Evolutionary conservation across 2,888 invertebrate species (phyloP), one percentile per base, ranked within the genome.

Genomic region (Archips xylosteana): DNA sequence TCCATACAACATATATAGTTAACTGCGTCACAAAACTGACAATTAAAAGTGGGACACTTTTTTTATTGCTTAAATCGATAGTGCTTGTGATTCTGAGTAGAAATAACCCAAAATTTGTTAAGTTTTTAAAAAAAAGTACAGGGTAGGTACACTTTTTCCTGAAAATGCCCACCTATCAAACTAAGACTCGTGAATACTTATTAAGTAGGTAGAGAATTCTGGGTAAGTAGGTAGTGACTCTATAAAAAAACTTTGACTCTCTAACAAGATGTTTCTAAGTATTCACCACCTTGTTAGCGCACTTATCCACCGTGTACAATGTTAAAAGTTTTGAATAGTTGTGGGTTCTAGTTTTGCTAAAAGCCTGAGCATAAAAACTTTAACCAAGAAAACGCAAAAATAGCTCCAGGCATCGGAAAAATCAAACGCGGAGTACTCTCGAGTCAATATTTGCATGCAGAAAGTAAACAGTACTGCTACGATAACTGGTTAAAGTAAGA

Each of bases 401-500:
- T 67, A 63, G 62, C 72, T 23, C 57, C 39, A 59, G 32, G 72
- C 68, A 15, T 59, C 68, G 57, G 63, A 45, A 63, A 39, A 42
- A 68, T 68, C 68, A 73, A 73, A 63, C 36, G 57, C 54, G 32
- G 23, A 36, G 49, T 51, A 34, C 49, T 36, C 45, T 54, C 59
- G 6, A 49, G 47, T n/a, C 67, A 73, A 73, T 57, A 59, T 73
- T 73, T 68, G 72, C 59, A 23, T 23, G 12, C n/a, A 59, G 54
- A 63, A 59, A 15, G 72, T 47, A 63, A 73, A 73, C 57, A 63
- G 68, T 68, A 63, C 66, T 65, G 64, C 39, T 39, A 49, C 47
- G 23, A 36, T 47, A 59, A 59, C 39, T 13, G 34, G 42, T 34
- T 45, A 49, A 64, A 64, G 23, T 64, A n/a, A n/a, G 32, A 6